Evolutionary conservation across 2,888 invertebrate genomes (phyloP).

Genomic region (Lymantria monacha): DNA sequence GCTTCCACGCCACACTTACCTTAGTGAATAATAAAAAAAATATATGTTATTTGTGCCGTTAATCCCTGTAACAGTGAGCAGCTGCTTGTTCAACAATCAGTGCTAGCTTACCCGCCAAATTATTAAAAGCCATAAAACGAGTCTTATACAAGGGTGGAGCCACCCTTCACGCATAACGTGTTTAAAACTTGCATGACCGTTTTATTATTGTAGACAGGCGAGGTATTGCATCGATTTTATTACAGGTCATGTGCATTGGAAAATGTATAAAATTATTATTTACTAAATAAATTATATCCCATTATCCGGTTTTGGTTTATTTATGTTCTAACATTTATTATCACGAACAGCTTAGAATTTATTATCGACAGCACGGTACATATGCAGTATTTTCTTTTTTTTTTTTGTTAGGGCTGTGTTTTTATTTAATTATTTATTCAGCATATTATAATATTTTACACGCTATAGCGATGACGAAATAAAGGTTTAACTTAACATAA

Average conservation of each 20-base stretch:
- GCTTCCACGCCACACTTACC: conserved; percentile 45
- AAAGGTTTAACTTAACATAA: no score
- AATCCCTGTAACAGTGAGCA: conserved; percentile 66
- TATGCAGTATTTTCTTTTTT: background rate
- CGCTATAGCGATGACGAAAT: no score
- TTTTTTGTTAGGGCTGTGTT: background rate
- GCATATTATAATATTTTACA: no score
- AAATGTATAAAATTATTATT: conserved; percentile 1
- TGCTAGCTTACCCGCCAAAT: conserved; percentile 76
- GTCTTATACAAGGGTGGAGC: conserved; percentile 75
- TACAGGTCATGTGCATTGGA: conserved; percentile 19
- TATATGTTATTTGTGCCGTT: conserved; percentile 59
- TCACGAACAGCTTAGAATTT: conserved; percentile 9
- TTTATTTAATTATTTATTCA: no score
- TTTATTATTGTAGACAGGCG: conserved; percentile 70
- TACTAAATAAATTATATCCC: background rate
- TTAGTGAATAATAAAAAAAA: conserved; percentile 48
- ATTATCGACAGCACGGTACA: background rate
- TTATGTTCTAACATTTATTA: background rate
- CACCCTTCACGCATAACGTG: conserved; percentile 71
- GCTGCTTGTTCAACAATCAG: conserved; percentile 75
- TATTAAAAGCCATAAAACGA: conserved; percentile 82
- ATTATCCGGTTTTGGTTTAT: background rate
- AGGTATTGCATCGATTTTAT: conserved; percentile 61
- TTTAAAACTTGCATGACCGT: conserved; percentile 65